Base-by-base conservation (phyloP, 2,888 invertebrate genomes). In the Hyposoter didymator region DNA sequence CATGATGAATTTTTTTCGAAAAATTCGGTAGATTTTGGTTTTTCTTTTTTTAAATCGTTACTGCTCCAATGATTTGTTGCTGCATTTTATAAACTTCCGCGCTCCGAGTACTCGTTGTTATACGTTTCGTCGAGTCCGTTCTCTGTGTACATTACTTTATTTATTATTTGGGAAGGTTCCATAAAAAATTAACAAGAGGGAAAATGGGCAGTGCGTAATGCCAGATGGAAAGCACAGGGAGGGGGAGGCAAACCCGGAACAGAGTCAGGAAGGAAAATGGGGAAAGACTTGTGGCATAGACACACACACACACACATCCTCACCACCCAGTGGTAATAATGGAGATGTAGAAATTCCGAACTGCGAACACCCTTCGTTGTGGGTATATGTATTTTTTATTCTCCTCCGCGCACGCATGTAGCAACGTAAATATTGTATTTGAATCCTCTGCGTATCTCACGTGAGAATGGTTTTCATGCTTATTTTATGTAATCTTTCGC, bases 381-480 rank as follows among this genome's bases (percentile, higher is more conserved):
- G 70, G 67, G 43, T 64, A 52, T 39, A 39, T 39, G 35, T 45
- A 47, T 85, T 79, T 87, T 82, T 84, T 84, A 83, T 85, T 85
- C 47, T 28, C 64, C 32, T 85, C 80, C 82, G 89, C 89, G 89
- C 90, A 90, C 91, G 90, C 45, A 32, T 90, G 90, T 28, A 88
- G 90, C 89, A 90, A 90, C 90, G 90, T 91, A 90, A 92, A 92
- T 92, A 91, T 92, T 92, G 90, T 90, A 92, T 92, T 91, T 91
- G 90, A 89, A 90, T 91, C 91, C 90, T 89, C 91, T 91, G 90
- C 90, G 89, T 86, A 74, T 59, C 85, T 89, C 85, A 88, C 85
- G 86, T 59, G 78, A 59, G n/a, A 55, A 32, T 59, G 75, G 14
- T 79, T 88, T 85, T 84, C 84, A 78, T 87, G 82, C 64, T 45